Conservation (phyloP, 2,797 vertebrate genomes). For the Phrynocephalus vlangalii region DNA sequence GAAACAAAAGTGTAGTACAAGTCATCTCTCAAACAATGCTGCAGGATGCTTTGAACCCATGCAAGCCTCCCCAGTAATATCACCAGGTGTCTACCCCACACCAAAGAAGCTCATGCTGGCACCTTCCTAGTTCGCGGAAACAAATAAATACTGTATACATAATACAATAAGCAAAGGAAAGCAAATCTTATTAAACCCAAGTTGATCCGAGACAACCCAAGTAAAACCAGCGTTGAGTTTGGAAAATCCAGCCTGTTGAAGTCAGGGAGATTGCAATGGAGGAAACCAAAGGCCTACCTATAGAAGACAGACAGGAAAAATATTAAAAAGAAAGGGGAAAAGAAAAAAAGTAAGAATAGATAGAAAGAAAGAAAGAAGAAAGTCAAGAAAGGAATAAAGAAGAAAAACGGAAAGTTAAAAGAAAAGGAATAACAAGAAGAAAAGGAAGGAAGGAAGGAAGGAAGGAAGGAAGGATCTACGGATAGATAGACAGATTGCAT, state of each 20-base stretch:
- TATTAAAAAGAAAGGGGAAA: too few species aligned
- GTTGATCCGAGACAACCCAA: too few species aligned
- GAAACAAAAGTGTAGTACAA: not conserved
- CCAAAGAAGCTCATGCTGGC: not conserved
- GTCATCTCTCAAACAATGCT: not conserved
- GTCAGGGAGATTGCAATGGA: not conserved
- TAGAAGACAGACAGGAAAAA: too few species aligned
- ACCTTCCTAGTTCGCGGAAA: not conserved
- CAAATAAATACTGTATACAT: not conserved
- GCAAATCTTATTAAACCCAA: not conserved
- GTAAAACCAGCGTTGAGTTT: not conserved
- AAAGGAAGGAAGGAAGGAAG: too few species aligned
- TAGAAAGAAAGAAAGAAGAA: too few species aligned
- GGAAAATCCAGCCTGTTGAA: not conserved
- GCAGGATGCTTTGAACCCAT: not conserved
- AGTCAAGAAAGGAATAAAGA: too few species aligned
- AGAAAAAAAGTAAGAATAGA: too few species aligned
- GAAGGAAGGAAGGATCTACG: too few species aligned
- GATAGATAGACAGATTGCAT: too few species aligned
- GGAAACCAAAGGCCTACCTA: too few species aligned
- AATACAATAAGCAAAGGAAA: not conserved
- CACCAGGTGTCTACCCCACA: not conserved
- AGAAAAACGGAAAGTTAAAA: too few species aligned
- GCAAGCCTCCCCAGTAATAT: not conserved
- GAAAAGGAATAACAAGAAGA: too few species aligned